Evolutionary conservation across 2,113 vertebrate species (phyloP).

Genomic region (Grammomys surdaster): DNA sequence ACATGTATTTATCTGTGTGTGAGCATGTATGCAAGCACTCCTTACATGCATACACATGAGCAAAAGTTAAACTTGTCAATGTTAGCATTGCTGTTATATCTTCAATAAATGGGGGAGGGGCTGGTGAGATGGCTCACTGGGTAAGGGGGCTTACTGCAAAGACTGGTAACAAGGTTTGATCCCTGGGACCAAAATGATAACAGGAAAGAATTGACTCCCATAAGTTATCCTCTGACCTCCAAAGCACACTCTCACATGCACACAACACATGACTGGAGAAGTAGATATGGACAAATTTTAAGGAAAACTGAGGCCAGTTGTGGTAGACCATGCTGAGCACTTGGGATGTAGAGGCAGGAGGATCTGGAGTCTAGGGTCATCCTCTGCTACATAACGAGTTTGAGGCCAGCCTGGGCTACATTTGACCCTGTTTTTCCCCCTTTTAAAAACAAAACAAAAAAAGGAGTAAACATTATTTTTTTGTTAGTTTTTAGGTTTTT

Average conservation of each 20-base stretch:
- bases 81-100: background rate
- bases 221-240: background rate
- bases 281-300: background rate
- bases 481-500: background rate
- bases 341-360: background rate
- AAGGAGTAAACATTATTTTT: background rate
- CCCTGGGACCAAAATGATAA: background rate
- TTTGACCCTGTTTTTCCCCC: background rate
- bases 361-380: background rate
- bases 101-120: background rate
- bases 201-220: background rate
- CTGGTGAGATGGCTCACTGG: background rate
- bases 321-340: background rate
- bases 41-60: background rate
- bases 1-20: too few species aligned
- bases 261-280: background rate
- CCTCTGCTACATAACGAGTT: background rate
- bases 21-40: background rate
- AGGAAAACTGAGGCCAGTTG: background rate
- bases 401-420: background rate
- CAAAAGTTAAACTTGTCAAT: background rate
- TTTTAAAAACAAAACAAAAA: background rate
- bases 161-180: background rate
- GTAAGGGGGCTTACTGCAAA: background rate
- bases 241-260: background rate